Evolutionary conservation across 2,888 invertebrate species (phyloP).

Genomic region (Cheilosia vulpina): DNA sequence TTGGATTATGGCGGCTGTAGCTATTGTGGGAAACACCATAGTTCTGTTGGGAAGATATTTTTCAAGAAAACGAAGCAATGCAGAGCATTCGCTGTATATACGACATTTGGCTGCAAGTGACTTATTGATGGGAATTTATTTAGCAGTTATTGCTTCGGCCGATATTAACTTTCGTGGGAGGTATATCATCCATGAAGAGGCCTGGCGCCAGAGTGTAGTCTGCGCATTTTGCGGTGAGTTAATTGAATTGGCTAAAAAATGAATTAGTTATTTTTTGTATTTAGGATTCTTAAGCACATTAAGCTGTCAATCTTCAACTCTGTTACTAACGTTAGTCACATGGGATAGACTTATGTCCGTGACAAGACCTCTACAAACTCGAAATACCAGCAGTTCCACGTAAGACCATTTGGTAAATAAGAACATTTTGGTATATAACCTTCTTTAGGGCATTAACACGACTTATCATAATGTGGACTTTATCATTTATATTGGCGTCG

Average conservation of each 20-base stretch:
- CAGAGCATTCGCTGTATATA: constrained; percentile 86
- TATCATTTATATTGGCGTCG: constrained; percentile 84
- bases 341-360: constrained; percentile 87
- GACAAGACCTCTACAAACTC: constrained; percentile 85
- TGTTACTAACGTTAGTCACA: constrained; percentile 86
- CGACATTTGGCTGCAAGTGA: constrained; percentile 87
- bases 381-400: constrained; percentile 80
- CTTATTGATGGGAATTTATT: constrained; percentile 87
- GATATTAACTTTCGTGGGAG: constrained; percentile 85
- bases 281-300: constrained; percentile 86
- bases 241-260: background rate
- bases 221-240: constrained; percentile 85
- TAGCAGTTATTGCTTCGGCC: constrained; percentile 85
- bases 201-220: constrained; percentile 85
- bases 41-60: constrained; percentile 85
- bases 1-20: constrained; percentile 86
- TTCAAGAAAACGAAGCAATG: constrained; percentile 85
- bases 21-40: constrained; percentile 85
- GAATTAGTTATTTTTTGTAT: constrained; percentile 49
- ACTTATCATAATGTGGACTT: constrained; percentile 84
- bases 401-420: constrained; percentile 56
- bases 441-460: constrained; percentile 84
- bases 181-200: constrained; percentile 85
- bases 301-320: constrained; percentile 86
- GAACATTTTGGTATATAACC: background rate